These are phyloP conservation scores for Caenorhabditis imperialis DNA, from an alignment of 2,888 invertebrate species.

Conservation along the genomic window DNA sequence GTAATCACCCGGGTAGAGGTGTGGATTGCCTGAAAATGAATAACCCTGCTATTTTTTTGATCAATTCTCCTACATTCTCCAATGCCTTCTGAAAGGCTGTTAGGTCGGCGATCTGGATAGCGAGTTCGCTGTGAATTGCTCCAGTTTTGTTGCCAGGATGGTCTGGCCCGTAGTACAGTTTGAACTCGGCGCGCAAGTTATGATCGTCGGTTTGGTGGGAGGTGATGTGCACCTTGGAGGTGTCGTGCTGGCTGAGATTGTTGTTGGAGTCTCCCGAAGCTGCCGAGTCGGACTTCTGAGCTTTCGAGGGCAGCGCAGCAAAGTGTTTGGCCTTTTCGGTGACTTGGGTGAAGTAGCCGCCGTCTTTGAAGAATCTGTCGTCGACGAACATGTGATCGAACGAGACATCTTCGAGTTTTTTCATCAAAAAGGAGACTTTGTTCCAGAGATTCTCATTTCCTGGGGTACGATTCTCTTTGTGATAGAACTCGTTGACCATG, in stretches of 20 bases:
- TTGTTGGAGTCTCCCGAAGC: neutral
- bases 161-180: neutral
- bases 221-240: neutral
- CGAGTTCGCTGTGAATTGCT: neutral
- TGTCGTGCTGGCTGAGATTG: neutral
- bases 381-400: neutral
- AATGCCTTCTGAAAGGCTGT: neutral
- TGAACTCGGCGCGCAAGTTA: neutral
- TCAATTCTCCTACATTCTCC: neutral
- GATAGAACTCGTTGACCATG: neutral
- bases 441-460: constrained; percentile 5
- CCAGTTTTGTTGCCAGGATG: neutral
- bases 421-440: neutral
- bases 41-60: neutral
- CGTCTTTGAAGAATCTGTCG: neutral
- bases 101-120: constrained; percentile 1
- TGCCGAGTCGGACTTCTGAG: too few species aligned
- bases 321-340: neutral
- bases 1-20: neutral
- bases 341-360: neutral
- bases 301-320: neutral
- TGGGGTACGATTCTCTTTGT: neutral
- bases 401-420: neutral
- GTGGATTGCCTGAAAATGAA: neutral
- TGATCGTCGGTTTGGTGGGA: neutral